Conservation (phyloP, 2,888 invertebrate species). For the Aleiodes leptofemur region DNA sequence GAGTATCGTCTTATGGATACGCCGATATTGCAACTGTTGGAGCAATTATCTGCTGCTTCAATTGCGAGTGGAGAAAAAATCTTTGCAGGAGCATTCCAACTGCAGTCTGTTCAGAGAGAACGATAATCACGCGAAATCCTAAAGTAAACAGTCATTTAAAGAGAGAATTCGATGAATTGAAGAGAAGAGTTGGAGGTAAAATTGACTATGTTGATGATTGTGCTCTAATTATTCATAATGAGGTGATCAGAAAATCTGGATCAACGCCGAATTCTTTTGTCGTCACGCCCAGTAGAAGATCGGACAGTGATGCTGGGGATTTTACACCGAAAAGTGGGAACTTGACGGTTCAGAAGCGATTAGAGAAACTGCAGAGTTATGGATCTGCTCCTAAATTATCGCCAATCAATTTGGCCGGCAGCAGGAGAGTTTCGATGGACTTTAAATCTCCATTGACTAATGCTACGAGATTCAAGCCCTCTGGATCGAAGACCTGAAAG, state of each 20-base stretch:
- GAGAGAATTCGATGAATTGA: constrained; percentile 76
- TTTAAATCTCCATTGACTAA: constrained; percentile 55
- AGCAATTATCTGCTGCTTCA: constrained; percentile 79
- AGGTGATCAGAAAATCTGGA: constrained; percentile 63
- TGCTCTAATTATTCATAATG: constrained; percentile 59
- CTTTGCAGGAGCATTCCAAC: constrained; percentile 78
- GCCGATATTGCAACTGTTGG: constrained; percentile 79
- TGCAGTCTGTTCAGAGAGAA: constrained; percentile 80
- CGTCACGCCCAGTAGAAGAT: constrained; percentile 5
- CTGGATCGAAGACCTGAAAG: background rate
- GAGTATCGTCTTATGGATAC: constrained; percentile 74
- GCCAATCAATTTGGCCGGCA: constrained; percentile 66
- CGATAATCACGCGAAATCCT: constrained; percentile 80
- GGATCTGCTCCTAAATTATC: constrained; percentile 79
- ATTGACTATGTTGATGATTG: constrained; percentile 60
- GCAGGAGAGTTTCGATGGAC: constrained; percentile 51
- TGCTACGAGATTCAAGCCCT: background rate
- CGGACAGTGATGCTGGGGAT: constrained; percentile 35
- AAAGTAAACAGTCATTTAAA: constrained; percentile 76
- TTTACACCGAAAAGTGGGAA: constrained; percentile 42
- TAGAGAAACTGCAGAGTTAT: constrained; percentile 77
- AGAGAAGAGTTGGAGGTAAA: constrained; percentile 66
- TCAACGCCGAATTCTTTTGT: constrained; percentile 48
- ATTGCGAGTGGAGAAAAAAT: constrained; percentile 80
- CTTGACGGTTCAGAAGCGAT: constrained; percentile 67